Evolutionary conservation across 2,797 vertebrate species (phyloP).

Genomic region (Chaetodon trifasciatus): DNA sequence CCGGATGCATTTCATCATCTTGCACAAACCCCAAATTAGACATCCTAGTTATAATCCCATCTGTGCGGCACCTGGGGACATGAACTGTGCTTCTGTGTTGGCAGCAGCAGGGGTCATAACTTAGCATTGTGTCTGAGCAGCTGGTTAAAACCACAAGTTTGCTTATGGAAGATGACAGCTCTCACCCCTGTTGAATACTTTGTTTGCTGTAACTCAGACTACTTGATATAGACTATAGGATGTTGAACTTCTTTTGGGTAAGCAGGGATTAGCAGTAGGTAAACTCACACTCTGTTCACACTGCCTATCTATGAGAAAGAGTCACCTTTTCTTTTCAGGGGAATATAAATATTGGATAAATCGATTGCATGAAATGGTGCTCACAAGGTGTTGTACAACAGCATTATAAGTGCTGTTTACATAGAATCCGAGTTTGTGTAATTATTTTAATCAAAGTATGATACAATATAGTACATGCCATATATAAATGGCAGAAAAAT

Average conservation of each 20-base stretch:
- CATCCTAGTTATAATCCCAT: neutral
- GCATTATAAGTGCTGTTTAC: neutral
- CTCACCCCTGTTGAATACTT: neutral
- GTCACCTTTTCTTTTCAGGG: neutral
- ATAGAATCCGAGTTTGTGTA: neutral
- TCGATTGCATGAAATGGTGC: neutral
- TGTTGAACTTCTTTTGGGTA: constrained; percentile 1
- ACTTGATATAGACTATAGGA: neutral
- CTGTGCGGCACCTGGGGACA: neutral
- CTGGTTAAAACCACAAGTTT: constrained; percentile 13
- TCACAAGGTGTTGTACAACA: neutral
- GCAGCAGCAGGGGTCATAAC: constrained; percentile 41
- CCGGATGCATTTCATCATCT: neutral
- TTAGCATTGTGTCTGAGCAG: constrained; percentile 18
- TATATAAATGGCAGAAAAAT: neutral
- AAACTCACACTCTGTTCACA: constrained; percentile 4
- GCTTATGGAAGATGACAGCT: neutral
- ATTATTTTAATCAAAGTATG: neutral
- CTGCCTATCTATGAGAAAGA: neutral
- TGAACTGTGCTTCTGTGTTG: constrained; percentile 43
- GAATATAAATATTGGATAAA: constrained; percentile 1
- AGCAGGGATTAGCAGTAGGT: constrained; percentile 8
- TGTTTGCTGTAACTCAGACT: constrained; percentile 5
- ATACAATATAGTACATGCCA: neutral
- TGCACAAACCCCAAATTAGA: neutral